Percentiles rank a stretch among this genome's conserved stretches.
Evolutionary conservation across 2,888 invertebrate species (phyloP).

Genomic region (Argyra leucocephala): DNA sequence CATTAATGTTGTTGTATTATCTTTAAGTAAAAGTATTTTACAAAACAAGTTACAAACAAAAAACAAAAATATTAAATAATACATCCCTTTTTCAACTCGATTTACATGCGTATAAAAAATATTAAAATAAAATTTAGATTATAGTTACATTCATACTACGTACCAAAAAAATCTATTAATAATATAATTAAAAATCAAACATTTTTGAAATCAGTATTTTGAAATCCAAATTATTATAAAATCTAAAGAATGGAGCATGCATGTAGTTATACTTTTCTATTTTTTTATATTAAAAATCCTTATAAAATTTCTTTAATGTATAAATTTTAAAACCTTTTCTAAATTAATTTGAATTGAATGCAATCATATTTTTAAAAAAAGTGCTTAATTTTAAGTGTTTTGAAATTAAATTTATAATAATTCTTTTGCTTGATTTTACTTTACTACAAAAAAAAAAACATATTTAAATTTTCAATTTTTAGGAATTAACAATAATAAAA

Average conservation of each 20-base stretch:
- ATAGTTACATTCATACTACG: constrained; percentile 3
- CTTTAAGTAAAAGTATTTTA: constrained; percentile 2
- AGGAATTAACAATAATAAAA: too few species aligned
- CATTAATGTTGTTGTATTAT: background rate
- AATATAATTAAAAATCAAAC: background rate
- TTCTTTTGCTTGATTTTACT: too few species aligned
- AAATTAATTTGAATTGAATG: too few species aligned
- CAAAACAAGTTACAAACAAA: background rate
- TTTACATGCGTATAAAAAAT: background rate
- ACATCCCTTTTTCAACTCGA: constrained; percentile 4
- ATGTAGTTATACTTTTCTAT: constrained; percentile 18
- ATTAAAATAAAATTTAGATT: background rate
- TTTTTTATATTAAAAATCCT: too few species aligned
- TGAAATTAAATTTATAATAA: too few species aligned
- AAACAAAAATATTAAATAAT: background rate
- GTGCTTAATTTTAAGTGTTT: too few species aligned
- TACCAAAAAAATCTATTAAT: background rate
- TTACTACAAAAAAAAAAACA: too few species aligned
- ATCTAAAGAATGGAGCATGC: constrained; percentile 9
- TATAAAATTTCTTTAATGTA: background rate
- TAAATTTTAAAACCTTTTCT: background rate
- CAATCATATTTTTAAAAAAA: too few species aligned
- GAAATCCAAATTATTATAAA: constrained; percentile 7
- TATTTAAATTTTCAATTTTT: too few species aligned
- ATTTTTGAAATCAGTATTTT: background rate